A percentile compares a stretch with the other conserved stretches of the same genome.
Conservation (phyloP, 92 coral and sea anemone species). For the Phenganax subtilis region DNA sequence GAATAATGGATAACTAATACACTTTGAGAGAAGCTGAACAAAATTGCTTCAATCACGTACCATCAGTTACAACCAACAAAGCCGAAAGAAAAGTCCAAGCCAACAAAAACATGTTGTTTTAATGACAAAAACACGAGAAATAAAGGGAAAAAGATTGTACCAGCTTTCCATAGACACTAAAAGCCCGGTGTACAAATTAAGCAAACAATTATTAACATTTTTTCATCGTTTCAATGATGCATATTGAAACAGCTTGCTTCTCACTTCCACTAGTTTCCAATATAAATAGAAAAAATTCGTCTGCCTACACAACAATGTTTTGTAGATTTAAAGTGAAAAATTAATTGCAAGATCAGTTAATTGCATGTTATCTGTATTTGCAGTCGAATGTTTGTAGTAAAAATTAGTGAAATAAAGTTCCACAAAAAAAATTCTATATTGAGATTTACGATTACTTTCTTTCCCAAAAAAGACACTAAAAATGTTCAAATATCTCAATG, state of each 20-base stretch:
- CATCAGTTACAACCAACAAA: background rate
- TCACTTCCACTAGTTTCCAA: too few species aligned
- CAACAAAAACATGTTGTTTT: background rate
- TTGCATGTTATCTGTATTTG: too few species aligned
- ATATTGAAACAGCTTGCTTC: constrained; percentile 6
- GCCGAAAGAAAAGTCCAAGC: background rate
- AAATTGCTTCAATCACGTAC: background rate
- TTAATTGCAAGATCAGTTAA: too few species aligned
- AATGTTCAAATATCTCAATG: too few species aligned
- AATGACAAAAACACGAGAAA: background rate
- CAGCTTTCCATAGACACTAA: background rate
- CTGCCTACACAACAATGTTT: too few species aligned
- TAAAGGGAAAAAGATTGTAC: background rate
- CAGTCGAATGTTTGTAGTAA: too few species aligned
- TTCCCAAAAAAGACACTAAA: too few species aligned
- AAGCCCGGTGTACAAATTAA: background rate
- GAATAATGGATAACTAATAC: background rate
- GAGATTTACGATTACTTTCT: too few species aligned
- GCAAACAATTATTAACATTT: background rate
- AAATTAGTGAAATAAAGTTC: too few species aligned
- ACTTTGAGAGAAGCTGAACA: background rate
- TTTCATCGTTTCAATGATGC: background rate
- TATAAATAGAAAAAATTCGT: too few species aligned
- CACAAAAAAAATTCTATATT: too few species aligned
- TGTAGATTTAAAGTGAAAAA: too few species aligned